Evolutionary conservation across 2,113 vertebrate genomes (phyloP), one percentile per base, ranked within the genome.

Genomic region (Hyla sarda): DNA sequence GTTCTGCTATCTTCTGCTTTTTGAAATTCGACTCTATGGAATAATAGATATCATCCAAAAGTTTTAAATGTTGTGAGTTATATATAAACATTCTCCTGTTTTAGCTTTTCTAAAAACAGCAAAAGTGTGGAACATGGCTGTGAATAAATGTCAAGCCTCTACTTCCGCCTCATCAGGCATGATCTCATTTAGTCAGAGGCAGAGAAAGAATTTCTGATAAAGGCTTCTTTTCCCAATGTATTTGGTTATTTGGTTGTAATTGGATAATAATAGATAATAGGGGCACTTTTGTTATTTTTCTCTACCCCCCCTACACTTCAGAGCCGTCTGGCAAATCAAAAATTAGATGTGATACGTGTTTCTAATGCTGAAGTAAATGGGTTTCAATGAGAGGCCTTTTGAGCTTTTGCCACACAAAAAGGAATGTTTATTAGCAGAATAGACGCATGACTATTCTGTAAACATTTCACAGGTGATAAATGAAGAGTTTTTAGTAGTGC

Each of bases 401-500:
- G 77, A 74, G 77, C 34, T 48, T 50, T 86, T 14, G 14, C 45
- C 41, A 82, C 52, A 81, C 54, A 80, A 81, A n/a, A 86, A 82
- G 85, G 41, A 73, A 60, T 81, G 72, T 74, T 50, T 75, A 84
- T 82, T 69, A 73, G 48, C 54, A 30, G 67, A 82, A 73, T 72
- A 71, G 65, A 56, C 67, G 13, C 67, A 47, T 58, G 77, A 86
- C 50, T 62, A 62, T 48, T 74, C 67, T 82, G 77, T 86, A 86
- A 86, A 86, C 85, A 86, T 82, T 86, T 86, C 85, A 48, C 65
- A 74, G 79, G 85, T 86, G 78, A 86, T 86, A 86, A 86, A 82
- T 82, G 85, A 82, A 86, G 77, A 86, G 85, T 82, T 86, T 86
- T 58, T 82, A n/a, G 77, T 81, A 86, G 85, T 74, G 67, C 52